These are phyloP conservation scores for Steinernema scapterisci DNA, from an alignment of 2,888 invertebrate genomes.

Conservation along the genomic window DNA sequence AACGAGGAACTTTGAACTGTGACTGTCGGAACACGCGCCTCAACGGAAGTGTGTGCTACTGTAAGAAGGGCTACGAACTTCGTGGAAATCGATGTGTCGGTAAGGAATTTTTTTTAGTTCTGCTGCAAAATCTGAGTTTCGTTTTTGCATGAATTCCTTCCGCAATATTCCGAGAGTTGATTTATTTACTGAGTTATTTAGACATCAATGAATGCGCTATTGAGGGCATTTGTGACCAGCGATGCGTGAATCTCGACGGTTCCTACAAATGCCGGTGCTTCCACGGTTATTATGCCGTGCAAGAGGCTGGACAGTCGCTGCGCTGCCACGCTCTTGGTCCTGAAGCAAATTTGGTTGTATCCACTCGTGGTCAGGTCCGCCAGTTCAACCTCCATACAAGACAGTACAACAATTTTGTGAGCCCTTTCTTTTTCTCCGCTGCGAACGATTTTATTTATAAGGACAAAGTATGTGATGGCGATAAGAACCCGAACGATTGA, in stretches of 20 bases:
- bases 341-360: not conserved
- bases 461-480: not conserved
- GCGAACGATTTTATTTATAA: not conserved
- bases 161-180: not conserved
- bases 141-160: too few species aligned
- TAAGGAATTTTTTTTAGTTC: too few species aligned
- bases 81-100: not conserved
- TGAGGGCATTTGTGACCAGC: conserved; percentile 88
- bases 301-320: conserved; percentile 57
- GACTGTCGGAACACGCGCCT: not conserved
- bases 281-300: conserved; percentile 75
- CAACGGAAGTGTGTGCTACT: not conserved
- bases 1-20: not conserved
- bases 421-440: not conserved
- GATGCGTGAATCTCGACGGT: conserved; percentile 86
- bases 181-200: conserved; percentile 70
- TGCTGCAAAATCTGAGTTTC: too few species aligned
- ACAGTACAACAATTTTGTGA: conserved; percentile 34
- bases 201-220: conserved; percentile 88
- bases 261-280: conserved; percentile 89
- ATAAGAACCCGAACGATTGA: not conserved
- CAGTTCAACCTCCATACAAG: conserved; percentile 32
- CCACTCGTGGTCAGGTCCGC: not conserved
- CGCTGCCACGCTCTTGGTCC: conserved; percentile 43
- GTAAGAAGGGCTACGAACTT: not conserved